Base-by-base conservation (phyloP, 2,113 vertebrate genomes). In the Rhagologus leucostigma region DNA sequence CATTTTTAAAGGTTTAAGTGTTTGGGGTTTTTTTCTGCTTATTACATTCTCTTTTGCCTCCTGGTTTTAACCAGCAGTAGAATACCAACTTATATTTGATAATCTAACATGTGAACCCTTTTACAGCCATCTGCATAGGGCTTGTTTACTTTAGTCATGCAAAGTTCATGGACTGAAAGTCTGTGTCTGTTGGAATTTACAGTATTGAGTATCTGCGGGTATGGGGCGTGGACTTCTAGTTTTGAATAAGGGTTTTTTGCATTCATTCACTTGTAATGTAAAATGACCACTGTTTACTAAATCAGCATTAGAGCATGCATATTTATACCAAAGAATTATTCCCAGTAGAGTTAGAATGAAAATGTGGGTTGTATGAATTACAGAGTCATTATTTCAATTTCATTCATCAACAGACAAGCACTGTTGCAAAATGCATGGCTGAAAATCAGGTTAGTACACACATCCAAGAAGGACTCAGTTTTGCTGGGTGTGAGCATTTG, bases 1-100 rank as follows among this genome's bases (percentile, higher is more conserved):
- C 16, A 77, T 94, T 94, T 95, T 83, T 62, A 85, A 84, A 80
- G n/a, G 39, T 85, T 89, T 89, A 93, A 79, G 14, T 52, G 19
- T 17, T 65, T 74, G 70, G 13, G 17, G 4, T 64, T 67, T 86
- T 70, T 84, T 52, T 21, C 82, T 82, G 60, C 20, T 77, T 23
- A 15, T 47, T 93, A 21, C 9, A 17, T 59, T 78, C 18, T 69
- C 27, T 84, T 92, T 53, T 64, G 26, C 11, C 13, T 93, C 63
- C 53, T 77, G 29, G 73, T 94, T 94, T 60, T 77, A 69, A 44
- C 16, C 24, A 69, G 32, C n/a, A 57, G n/a, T 71, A 84, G 57
- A 87, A 32, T 7, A 57, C 32, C 33, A 47, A 65, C 33, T 77
- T 44, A 50, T 79, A 90, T 85, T 91, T 76, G 21, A 71, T 44